Conservation (phyloP, 1,140 invertebrate genomes). For the Micrasema minimum region DNA sequence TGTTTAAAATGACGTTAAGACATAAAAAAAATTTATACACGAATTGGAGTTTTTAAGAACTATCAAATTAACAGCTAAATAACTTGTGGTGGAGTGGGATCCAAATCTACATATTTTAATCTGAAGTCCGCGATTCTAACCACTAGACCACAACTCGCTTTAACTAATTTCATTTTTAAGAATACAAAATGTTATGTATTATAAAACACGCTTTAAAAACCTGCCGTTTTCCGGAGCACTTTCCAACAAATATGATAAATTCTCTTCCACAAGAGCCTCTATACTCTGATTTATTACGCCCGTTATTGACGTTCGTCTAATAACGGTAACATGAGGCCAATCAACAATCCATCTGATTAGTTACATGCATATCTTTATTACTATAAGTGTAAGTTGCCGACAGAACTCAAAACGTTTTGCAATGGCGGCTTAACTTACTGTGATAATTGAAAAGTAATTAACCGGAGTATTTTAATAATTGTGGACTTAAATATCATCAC, state of each 20-base stretch:
- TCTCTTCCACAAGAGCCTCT: background rate
- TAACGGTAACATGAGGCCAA: slow-evolving; percentile 13
- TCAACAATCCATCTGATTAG: slow-evolving; percentile 20
- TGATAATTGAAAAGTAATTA: slow-evolving; percentile 30
- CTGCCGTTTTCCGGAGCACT: background rate
- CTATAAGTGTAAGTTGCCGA: too few species aligned
- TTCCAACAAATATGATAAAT: slow-evolving; percentile 20
- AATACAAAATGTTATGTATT: too few species aligned
- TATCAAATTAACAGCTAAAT: too few species aligned
- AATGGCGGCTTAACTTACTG: slow-evolving; percentile 9
- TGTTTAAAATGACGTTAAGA: too few species aligned
- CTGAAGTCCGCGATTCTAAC: too few species aligned
- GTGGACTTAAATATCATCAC: background rate
- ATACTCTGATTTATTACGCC: slow-evolving; percentile 17
- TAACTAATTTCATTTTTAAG: too few species aligned
- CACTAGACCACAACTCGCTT: too few species aligned
- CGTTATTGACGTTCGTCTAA: slow-evolving; percentile 30
- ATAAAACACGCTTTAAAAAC: slow-evolving; percentile 2
- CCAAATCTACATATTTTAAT: too few species aligned
- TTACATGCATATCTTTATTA: slow-evolving; percentile 39
- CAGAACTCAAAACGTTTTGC: slow-evolving; percentile 9
- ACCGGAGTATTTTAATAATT: slow-evolving; percentile 8
- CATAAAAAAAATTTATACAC: too few species aligned
- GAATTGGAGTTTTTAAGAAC: too few species aligned
- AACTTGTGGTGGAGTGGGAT: too few species aligned